Evolutionary conservation across 2,113 vertebrate species (phyloP).

Genomic region (Tachysurus fulvidraco): DNA sequence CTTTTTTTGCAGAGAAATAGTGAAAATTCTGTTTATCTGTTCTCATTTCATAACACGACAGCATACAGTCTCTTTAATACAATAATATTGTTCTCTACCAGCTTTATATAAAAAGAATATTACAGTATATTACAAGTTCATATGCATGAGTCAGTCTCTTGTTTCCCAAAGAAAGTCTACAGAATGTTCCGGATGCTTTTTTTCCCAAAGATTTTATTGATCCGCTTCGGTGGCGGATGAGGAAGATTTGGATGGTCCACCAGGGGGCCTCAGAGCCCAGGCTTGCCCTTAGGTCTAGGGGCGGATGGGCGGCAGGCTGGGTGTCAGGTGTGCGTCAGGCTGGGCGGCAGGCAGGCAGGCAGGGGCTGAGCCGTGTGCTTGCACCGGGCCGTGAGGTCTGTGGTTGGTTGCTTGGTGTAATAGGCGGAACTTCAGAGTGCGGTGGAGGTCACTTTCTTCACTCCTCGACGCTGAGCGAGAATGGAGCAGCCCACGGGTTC

Average conservation of each 20-base stretch:
- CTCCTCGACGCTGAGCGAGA: slow-evolving; percentile 87
- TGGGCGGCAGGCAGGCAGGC: slow-evolving; percentile 7
- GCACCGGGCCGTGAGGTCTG: slow-evolving; percentile 34
- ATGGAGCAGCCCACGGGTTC: slow-evolving; percentile 88
- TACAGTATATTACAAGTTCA: slow-evolving; percentile 48
- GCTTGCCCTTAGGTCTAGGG: slow-evolving; percentile 25
- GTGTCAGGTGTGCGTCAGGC: too few relatives aligned
- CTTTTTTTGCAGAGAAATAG: slow-evolving; percentile 5
- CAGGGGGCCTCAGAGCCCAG: slow-evolving; percentile 42
- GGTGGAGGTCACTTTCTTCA: slow-evolving; percentile 91
- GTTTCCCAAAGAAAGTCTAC: slow-evolving; percentile 5
- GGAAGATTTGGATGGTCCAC: slow-evolving; percentile 40
- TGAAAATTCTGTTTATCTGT: neutral
- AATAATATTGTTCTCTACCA: slow-evolving; percentile 31
- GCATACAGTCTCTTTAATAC: slow-evolving; percentile 32
- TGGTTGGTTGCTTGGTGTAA: slow-evolving; percentile 25
- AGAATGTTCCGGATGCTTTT: slow-evolving; percentile 18
- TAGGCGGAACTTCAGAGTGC: slow-evolving; percentile 74
- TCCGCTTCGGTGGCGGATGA: slow-evolving; percentile 11
- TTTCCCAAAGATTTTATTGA: slow-evolving; percentile 21
- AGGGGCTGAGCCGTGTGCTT: slow-evolving; percentile 11
- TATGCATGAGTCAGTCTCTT: slow-evolving; percentile 14
- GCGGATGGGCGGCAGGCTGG: too few relatives aligned
- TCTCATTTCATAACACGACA: slow-evolving; percentile 21
- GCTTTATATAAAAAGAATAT: slow-evolving; percentile 48